Conservation (phyloP, 2,888 invertebrate species). For the Ophonus ardosiacus region DNA sequence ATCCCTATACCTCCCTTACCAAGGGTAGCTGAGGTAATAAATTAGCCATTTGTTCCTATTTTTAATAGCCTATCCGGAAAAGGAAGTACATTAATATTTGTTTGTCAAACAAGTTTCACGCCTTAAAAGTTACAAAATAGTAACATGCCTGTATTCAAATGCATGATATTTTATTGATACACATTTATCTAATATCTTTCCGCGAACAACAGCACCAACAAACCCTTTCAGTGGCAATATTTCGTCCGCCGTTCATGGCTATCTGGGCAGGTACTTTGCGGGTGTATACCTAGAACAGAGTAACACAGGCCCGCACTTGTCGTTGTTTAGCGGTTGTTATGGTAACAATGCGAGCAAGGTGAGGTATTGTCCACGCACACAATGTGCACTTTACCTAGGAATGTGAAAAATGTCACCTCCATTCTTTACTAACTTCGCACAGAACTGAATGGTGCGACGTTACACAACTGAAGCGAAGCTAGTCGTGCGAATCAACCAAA, state of each 20-base stretch:
- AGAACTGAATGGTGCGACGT: conserved; percentile 6
- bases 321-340: conserved; percentile 63
- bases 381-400: conserved; percentile 60
- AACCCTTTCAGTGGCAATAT: background rate
- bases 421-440: conserved; percentile 45
- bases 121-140: background rate
- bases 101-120: background rate
- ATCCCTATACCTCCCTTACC: no score
- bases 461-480: background rate
- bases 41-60: background rate
- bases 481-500: background rate
- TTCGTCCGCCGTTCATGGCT: conserved; percentile 40
- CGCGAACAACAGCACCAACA: background rate
- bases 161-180: background rate
- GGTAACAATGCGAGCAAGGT: conserved; percentile 60
- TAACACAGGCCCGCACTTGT: conserved; percentile 54
- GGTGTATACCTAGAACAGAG: conserved; percentile 7
- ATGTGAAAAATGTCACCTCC: conserved; percentile 62
- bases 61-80: background rate
- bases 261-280: conserved; percentile 47
- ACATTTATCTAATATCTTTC: background rate
- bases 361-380: conserved; percentile 59
- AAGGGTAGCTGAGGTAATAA: no score
- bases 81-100: background rate
- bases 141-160: background rate